phyloP scores from a whole-genome alignment of 2,113 vertebrate genomes.

The Nematolebias whitei region DNA sequence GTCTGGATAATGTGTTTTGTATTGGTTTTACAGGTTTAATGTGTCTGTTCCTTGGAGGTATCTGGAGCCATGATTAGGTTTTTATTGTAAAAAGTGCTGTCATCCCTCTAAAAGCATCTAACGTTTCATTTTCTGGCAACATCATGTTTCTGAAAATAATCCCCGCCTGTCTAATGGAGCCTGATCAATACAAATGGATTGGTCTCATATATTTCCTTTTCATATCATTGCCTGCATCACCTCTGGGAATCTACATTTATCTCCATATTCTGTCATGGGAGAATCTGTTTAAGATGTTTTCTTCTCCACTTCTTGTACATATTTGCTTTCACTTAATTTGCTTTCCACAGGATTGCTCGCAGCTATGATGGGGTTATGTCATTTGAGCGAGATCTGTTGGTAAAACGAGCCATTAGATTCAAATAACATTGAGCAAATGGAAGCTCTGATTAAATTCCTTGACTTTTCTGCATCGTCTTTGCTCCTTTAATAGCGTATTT shows the following conservation, averaged over 20 bases:
- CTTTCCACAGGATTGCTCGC: conserved; percentile 35
- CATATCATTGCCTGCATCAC: conserved; percentile 66
- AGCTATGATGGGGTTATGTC: conserved; percentile 32
- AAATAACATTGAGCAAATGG: conserved; percentile 38
- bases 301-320: conserved; percentile 27
- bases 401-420: conserved; percentile 55
- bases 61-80: conserved; percentile 36
- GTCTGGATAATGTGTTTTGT: conserved; percentile 40
- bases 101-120: conserved; percentile 38
- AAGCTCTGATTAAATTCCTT: conserved; percentile 47
- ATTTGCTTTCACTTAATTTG: conserved; percentile 64
- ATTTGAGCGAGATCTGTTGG: conserved; percentile 36
- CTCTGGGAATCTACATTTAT: conserved; percentile 57
- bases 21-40: conserved; percentile 36
- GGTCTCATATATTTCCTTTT: conserved; percentile 64
- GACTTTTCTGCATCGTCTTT: conserved; percentile 6
- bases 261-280: conserved; percentile 52
- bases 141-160: conserved; percentile 66
- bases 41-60: conserved; percentile 23
- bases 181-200: conserved; percentile 67
- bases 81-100: conserved; percentile 42
- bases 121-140: conserved; percentile 51
- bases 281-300: conserved; percentile 42
- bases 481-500: conserved; percentile 8
- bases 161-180: conserved; percentile 63